A percentile compares a stretch with the other conserved stretches of the same genome.
Evolutionary conservation across 2,888 invertebrate genomes (phyloP).

Genomic region (Gerris lacustris): DNA sequence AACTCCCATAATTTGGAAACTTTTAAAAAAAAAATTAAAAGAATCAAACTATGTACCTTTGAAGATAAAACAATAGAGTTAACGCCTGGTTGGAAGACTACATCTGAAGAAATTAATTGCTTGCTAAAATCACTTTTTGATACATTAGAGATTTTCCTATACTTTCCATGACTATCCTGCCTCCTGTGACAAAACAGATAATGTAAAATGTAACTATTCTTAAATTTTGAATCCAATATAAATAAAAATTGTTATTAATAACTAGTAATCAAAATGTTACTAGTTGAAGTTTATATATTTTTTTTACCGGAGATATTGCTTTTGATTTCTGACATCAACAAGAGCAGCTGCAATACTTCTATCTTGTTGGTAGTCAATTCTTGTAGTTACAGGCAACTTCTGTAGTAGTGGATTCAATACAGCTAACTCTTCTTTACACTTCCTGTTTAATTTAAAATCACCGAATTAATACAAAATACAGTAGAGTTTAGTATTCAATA

Average conservation of each 20-base stretch:
- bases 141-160: constrained; percentile 52
- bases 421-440: constrained; percentile 25
- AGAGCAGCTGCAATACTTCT: constrained; percentile 61
- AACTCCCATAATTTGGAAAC: too few species aligned
- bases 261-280: too few species aligned
- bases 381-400: constrained; percentile 39
- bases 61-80: constrained; percentile 37
- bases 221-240: too few species aligned
- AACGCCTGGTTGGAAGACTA: constrained; percentile 41
- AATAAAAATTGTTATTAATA: too few species aligned
- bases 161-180: constrained; percentile 38
- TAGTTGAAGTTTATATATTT: too few species aligned
- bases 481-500: too few species aligned
- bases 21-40: too few species aligned
- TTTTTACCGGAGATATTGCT: constrained; percentile 35
- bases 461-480: background rate
- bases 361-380: constrained; percentile 69
- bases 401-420: constrained; percentile 25
- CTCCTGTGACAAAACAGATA: constrained; percentile 31
- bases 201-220: too few species aligned
- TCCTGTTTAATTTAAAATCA: constrained; percentile 27
- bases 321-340: constrained; percentile 54
- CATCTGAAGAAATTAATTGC: constrained; percentile 43
- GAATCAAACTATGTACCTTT: constrained; percentile 33
- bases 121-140: constrained; percentile 52